Conservation (phyloP, 1,140 invertebrate species). For the Listronotus oregonensis region DNA sequence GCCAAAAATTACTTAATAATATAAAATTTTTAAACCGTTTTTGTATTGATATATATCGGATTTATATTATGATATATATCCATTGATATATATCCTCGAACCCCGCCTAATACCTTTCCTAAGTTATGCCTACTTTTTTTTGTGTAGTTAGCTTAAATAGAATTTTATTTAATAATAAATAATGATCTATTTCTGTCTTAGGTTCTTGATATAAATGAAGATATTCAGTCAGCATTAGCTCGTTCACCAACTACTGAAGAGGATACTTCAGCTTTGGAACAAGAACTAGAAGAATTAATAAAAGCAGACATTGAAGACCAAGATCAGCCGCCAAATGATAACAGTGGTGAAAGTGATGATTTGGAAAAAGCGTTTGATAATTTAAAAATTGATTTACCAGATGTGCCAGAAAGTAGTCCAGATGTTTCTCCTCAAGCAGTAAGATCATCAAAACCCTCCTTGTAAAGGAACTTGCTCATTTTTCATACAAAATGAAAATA, state of each 20-base stretch:
- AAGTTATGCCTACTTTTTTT: too few relatives aligned
- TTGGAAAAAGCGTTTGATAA: conserved; percentile 40
- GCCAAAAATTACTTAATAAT: too few relatives aligned
- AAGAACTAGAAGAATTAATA: conserved; percentile 54
- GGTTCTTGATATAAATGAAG: conserved; percentile 54
- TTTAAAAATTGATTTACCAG: conserved; percentile 41
- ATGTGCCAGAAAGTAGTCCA: conserved; percentile 38
- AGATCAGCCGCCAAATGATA: conserved; percentile 28
- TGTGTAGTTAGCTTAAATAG: too few relatives aligned
- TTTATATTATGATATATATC: too few relatives aligned
- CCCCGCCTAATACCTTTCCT: too few relatives aligned
- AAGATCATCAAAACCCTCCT: background rate
- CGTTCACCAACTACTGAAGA: conserved; percentile 38
- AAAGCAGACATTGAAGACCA: conserved; percentile 29
- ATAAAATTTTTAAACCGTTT: too few relatives aligned
- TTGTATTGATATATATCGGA: too few relatives aligned
- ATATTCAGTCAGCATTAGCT: conserved; percentile 53
- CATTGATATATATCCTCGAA: too few relatives aligned
- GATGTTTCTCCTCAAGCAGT: conserved; percentile 24
- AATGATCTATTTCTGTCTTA: too few relatives aligned
- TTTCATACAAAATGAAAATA: too few relatives aligned
- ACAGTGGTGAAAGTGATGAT: conserved; percentile 35
- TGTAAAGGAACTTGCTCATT: background rate
- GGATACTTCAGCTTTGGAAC: conserved; percentile 52
- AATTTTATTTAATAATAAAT: too few relatives aligned